phyloP scores from a whole-genome alignment of 2,888 invertebrate genomes.

The Philopedon plagiatum region DNA sequence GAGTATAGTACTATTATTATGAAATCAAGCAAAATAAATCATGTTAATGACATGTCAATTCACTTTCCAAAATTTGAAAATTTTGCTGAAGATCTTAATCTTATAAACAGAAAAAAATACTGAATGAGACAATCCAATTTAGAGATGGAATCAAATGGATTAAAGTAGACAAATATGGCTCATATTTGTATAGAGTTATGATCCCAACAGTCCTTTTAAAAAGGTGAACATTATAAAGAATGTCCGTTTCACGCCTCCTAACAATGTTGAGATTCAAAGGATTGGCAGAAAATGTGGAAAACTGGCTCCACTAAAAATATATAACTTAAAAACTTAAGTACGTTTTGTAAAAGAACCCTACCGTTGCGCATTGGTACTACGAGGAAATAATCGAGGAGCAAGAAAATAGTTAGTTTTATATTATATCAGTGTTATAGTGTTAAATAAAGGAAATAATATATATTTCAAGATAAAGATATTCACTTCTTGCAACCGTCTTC shows the following conservation, averaged over 20 bases:
- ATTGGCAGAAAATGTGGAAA: conserved; percentile 21
- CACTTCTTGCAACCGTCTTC: too few species aligned
- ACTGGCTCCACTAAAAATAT: conserved; percentile 14
- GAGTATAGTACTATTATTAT: too few species aligned
- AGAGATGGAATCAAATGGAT: too few species aligned
- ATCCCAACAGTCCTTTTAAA: too few species aligned
- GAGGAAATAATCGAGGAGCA: neutral
- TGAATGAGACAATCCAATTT: too few species aligned
- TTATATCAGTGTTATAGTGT: neutral
- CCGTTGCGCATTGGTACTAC: conserved; percentile 13
- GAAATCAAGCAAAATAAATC: conserved; percentile 19
- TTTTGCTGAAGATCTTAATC: neutral
- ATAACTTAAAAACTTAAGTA: conserved; percentile 12
- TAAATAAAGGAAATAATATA: too few species aligned
- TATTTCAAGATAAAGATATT: too few species aligned
- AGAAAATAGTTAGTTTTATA: neutral
- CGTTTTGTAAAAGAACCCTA: neutral
- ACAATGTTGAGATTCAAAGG: too few species aligned
- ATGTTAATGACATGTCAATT: conserved; percentile 12
- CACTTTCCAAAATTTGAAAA: conserved; percentile 13
- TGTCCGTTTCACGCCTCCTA: too few species aligned
- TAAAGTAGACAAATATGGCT: too few species aligned
- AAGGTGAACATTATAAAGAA: too few species aligned
- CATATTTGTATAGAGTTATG: too few species aligned
- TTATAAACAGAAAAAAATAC: neutral